A percentile compares a stretch with the other conserved stretches of the same genome.
Evolutionary conservation across 2,113 vertebrate genomes (phyloP).

Genomic region (Eleginops maclovinus): DNA sequence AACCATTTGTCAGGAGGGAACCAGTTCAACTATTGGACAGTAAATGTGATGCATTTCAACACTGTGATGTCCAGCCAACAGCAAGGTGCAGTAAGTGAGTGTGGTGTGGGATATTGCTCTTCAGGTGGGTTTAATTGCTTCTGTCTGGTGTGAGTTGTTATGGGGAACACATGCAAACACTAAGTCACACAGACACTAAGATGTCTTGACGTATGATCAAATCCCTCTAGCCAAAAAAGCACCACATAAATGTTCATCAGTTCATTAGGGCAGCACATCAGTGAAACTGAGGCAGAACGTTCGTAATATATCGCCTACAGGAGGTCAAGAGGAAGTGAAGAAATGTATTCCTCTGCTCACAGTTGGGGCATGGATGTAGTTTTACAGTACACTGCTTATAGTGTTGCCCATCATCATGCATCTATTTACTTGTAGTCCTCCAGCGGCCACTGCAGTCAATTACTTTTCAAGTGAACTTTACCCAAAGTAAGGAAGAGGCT

Average conservation of each 20-base stretch:
- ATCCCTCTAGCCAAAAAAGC: conserved; percentile 33
- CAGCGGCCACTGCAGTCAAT: conserved; percentile 1
- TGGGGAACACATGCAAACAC: neutral
- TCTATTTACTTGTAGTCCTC: conserved; percentile 8
- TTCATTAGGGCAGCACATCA: conserved; percentile 26
- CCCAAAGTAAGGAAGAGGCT: neutral
- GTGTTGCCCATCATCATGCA: conserved; percentile 13
- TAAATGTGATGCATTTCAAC: conserved; percentile 25
- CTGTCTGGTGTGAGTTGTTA: conserved; percentile 27
- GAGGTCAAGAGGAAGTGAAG: conserved; percentile 22
- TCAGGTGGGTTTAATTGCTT: conserved; percentile 12
- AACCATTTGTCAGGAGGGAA: conserved; percentile 20
- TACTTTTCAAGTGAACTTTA: neutral
- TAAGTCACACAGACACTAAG: conserved; percentile 17
- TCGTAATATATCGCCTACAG: conserved; percentile 18
- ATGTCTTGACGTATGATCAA: conserved; percentile 26
- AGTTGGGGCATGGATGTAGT: neutral
- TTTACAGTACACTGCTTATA: conserved; percentile 12
- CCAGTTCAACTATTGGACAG: conserved; percentile 21
- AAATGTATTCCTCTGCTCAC: conserved; percentile 1
- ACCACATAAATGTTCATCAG: conserved; percentile 1
- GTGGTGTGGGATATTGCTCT: conserved; percentile 16
- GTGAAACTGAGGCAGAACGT: conserved; percentile 21
- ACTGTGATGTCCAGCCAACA: conserved; percentile 3
- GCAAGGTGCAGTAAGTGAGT: conserved; percentile 24